Conservation (phyloP, 2,888 invertebrate genomes). For the Erynnis tages region DNA sequence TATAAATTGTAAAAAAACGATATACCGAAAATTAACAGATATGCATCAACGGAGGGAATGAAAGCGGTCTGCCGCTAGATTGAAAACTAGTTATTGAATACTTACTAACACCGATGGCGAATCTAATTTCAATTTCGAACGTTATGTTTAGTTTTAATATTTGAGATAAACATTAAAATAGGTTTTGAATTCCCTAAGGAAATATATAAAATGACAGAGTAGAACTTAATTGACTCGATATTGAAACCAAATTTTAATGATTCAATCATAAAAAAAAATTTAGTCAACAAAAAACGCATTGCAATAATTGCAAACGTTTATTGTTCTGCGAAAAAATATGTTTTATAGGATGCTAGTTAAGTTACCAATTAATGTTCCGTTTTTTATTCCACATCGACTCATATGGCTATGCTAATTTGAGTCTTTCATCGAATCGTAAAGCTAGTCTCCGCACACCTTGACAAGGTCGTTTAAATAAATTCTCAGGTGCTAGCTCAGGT, state of each 20-base stretch:
- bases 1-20: not conserved
- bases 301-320: no score
- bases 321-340: no score
- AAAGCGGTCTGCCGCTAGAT: not conserved
- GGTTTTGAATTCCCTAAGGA: no score
- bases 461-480: conserved; percentile 42
- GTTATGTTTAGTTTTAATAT: not conserved
- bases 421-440: conserved; percentile 30
- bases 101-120: not conserved
- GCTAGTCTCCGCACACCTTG: conserved; percentile 36
- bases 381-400: conserved; percentile 6
- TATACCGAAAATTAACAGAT: conserved; percentile 27
- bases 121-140: conserved; percentile 5
- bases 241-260: no score
- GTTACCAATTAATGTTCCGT: not conserved
- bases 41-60: conserved; percentile 6
- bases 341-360: no score
- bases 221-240: no score
- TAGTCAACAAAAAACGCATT: no score
- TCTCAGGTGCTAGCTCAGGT: conserved; percentile 33
- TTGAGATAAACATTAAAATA: not conserved
- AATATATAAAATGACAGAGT: no score
- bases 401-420: conserved; percentile 5
- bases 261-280: no score
- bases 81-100: conserved; percentile 21